Evolutionary conservation across 2,113 vertebrate genomes (phyloP), one percentile per base, ranked within the genome.

Genomic region (Cyanoramphus novaezelandiae): DNA sequence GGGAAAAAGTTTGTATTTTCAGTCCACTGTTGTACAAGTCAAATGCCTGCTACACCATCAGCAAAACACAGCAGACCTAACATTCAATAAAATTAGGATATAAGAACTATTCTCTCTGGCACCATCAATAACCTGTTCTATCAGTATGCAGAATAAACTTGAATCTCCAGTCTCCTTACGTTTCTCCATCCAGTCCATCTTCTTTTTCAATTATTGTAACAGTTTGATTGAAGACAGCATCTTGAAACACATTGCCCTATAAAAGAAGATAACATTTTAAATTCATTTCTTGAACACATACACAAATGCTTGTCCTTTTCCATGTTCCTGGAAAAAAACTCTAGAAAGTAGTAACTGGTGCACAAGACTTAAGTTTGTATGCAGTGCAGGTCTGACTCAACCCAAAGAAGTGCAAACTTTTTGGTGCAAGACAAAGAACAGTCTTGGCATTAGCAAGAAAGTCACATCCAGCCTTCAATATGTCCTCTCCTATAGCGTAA

Each of bases 191-290:
- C 65, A 99, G 91, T 6, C 99, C 99, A 79, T 99, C 99, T 92
- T 99, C 99, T 80, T 91, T 98, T 95, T 99, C 99, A 33, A 99
- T 99, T 94, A 99, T 98, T 37, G 99, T 99, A 85, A 99, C 99
- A 0, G 99, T 99, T 97, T 99, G 99, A 97, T 99, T 99, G 97
- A 99, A 99, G 82, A 99, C 99, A 13, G 99, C 99, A 95, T 99
- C 99, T 97, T 99, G 99, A 97, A 99, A 99, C 59, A 99, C 25
- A 13, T 99, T 99, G 50, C 99, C 99, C 99, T 99, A 59, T 11
- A 93, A 96, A 52, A 47, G 43, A 35, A 92, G 33, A 91, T 8
- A 44, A 49, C 33, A 69, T 64, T 88, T 92, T 15, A 33, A 78
- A 93, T 31, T 57, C 1, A 70, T 53, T 70, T 70, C 41, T 82